Percentiles rank a stretch among this genome's conserved stretches.
These are phyloP conservation scores for Pterophyllum scalare DNA, from an alignment of 2,113 vertebrate genomes.

Conservation along the genomic window DNA sequence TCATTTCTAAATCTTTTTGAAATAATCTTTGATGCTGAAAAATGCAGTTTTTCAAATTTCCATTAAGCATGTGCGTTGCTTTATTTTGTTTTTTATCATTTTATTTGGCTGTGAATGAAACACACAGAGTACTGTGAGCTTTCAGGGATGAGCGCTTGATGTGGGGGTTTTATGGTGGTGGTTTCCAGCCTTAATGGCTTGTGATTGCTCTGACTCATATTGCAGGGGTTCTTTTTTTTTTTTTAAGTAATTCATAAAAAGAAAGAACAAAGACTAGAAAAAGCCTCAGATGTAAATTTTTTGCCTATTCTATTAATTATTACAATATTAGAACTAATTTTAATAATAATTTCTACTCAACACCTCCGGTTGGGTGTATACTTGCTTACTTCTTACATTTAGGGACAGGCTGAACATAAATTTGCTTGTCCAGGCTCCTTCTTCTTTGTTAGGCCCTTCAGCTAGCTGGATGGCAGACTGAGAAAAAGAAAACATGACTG, in stretches of 20 bases:
- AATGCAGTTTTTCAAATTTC: not conserved
- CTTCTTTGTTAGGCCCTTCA: slow-evolving; percentile 32
- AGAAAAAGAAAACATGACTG: slow-evolving; percentile 74
- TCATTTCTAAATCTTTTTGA: not conserved
- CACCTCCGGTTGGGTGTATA: not conserved
- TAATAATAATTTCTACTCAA: not conserved
- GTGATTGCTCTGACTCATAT: slow-evolving; percentile 11
- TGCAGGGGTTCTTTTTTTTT: not conserved
- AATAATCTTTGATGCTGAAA: not conserved
- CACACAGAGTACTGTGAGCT: not conserved
- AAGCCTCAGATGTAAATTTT: not conserved
- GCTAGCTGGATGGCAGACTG: slow-evolving; percentile 26
- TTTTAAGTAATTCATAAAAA: not conserved
- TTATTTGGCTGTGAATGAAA: accelerated
- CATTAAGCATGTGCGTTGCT: not conserved
- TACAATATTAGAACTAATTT: not conserved
- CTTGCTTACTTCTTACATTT: not conserved
- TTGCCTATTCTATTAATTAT: not conserved
- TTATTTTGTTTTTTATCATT: not conserved
- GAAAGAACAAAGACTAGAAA: slow-evolving; percentile 1
- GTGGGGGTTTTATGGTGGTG: not conserved
- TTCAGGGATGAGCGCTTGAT: not conserved
- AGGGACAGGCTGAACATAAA: not conserved
- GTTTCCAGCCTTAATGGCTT: not conserved
- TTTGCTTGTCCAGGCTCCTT: not conserved